These are phyloP conservation scores for Amblyopsis rosae DNA, from an alignment of 2,113 vertebrate species.

Conservation along the genomic window DNA sequence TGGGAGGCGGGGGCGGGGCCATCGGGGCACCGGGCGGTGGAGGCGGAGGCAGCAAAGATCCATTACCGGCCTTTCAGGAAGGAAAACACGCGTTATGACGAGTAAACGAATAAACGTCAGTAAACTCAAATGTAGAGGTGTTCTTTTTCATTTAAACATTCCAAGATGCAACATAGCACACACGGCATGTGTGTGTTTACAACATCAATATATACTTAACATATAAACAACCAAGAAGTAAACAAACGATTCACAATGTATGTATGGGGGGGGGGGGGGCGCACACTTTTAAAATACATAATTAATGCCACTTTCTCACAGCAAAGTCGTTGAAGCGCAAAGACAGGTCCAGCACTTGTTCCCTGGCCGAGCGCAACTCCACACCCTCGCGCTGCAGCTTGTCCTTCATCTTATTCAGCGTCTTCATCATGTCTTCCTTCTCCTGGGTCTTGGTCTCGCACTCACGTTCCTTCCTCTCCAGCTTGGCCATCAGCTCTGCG, in stretches of 20 bases:
- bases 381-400: conserved; percentile 92
- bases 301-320: conserved; percentile 68
- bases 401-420: conserved; percentile 98
- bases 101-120: not conserved
- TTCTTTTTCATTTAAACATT: too few species aligned
- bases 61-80: conserved; percentile 68
- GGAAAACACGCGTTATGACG: conserved; percentile 4
- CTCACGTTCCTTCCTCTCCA: conserved; percentile 94
- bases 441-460: conserved; percentile 95
- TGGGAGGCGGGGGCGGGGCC: conserved; percentile 76
- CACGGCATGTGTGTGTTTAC: too few species aligned
- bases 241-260: too few species aligned
- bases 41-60: conserved; percentile 69
- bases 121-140: not conserved
- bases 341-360: conserved; percentile 88
- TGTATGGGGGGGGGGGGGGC: too few species aligned
- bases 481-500: conserved; percentile 82
- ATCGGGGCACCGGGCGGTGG: conserved; percentile 83
- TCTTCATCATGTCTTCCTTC: conserved; percentile 99
- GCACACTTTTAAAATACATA: not conserved
- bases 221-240: too few species aligned
- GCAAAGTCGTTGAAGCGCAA: conserved; percentile 85
- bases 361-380: conserved; percentile 89
- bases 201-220: too few species aligned
- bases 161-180: too few species aligned